Evolutionary conservation across 1,140 invertebrate genomes (phyloP).

Genomic region (Lordiphosa collinella): DNA sequence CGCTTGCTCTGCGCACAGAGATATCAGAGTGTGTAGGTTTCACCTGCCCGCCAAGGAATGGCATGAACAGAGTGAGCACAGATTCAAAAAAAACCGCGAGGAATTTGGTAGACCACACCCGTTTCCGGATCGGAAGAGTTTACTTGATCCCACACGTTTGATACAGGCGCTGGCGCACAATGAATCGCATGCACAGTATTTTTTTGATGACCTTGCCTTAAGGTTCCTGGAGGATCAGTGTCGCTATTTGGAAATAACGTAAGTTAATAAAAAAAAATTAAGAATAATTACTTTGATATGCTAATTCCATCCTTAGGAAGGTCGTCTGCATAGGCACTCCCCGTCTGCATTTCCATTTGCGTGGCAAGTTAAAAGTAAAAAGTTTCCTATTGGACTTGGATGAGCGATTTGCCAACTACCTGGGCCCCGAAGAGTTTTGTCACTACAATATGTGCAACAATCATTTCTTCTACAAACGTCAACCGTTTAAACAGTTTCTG

Average conservation of each 20-base stretch:
- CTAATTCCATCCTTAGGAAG: slow-evolving; percentile 78
- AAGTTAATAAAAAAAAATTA: neutral
- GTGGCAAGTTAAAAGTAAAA: slow-evolving; percentile 70
- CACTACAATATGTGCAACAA: slow-evolving; percentile 95
- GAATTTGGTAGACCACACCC: neutral
- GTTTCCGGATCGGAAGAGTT: too few species aligned
- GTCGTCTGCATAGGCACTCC: slow-evolving; percentile 90
- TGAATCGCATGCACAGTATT: slow-evolving; percentile 88
- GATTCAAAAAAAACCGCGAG: neutral
- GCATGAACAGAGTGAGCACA: slow-evolving; percentile 5
- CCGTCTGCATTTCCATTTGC: slow-evolving; percentile 86
- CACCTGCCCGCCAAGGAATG: slow-evolving; percentile 34
- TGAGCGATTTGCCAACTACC: slow-evolving; percentile 86
- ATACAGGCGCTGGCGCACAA: slow-evolving; percentile 83
- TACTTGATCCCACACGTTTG: slow-evolving; percentile 83
- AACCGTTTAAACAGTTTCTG: slow-evolving; percentile 83
- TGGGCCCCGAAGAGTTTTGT: slow-evolving; percentile 84
- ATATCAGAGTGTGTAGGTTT: slow-evolving; percentile 84
- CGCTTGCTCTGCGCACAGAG: slow-evolving; percentile 89
- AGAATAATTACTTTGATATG: neutral
- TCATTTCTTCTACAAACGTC: slow-evolving; percentile 87
- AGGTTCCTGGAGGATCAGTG: slow-evolving; percentile 80
- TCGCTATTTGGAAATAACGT: slow-evolving; percentile 80
- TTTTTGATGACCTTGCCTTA: slow-evolving; percentile 83
- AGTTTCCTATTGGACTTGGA: slow-evolving; percentile 90